These are phyloP conservation scores for Eupithecia dodoneata DNA, from an alignment of 2,888 invertebrate genomes.

Conservation along the genomic window DNA sequence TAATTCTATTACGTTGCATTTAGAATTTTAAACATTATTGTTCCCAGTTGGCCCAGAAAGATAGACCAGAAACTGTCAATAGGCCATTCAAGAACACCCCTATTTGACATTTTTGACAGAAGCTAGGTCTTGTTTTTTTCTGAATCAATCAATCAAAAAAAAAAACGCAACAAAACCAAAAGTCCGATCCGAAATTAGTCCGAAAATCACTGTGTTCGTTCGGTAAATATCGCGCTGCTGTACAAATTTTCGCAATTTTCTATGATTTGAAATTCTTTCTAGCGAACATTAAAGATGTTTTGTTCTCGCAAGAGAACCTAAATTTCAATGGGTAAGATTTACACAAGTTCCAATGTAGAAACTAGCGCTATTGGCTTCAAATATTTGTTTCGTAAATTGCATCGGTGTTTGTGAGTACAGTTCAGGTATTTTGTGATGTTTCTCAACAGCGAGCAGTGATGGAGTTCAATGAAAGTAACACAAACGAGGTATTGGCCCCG, in stretches of 20 bases:
- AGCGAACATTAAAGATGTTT: constrained; percentile 63
- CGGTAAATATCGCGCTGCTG: constrained; percentile 50
- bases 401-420: constrained; percentile 61
- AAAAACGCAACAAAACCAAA: constrained; percentile 10
- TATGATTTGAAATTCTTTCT: constrained; percentile 41
- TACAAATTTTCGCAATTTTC: constrained; percentile 47
- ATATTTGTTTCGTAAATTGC: constrained; percentile 44
- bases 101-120: background rate
- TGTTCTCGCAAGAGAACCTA: constrained; percentile 82
- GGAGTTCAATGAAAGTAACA: constrained; percentile 78
- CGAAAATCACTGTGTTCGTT: constrained; percentile 39
- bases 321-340: constrained; percentile 78
- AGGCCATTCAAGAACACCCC: background rate
- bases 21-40: too few species aligned
- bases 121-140: background rate
- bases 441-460: constrained; percentile 78
- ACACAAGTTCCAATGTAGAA: constrained; percentile 13
- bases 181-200: background rate
- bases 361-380: constrained; percentile 34
- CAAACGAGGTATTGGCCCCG: constrained; percentile 75
- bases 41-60: too few species aligned
- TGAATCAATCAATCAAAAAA: constrained; percentile 40
- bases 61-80: too few species aligned
- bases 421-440: constrained; percentile 61
- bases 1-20: too few species aligned